Conservation (phyloP, 2,113 vertebrate genomes). For the Salvelinus namaycush region DNA sequence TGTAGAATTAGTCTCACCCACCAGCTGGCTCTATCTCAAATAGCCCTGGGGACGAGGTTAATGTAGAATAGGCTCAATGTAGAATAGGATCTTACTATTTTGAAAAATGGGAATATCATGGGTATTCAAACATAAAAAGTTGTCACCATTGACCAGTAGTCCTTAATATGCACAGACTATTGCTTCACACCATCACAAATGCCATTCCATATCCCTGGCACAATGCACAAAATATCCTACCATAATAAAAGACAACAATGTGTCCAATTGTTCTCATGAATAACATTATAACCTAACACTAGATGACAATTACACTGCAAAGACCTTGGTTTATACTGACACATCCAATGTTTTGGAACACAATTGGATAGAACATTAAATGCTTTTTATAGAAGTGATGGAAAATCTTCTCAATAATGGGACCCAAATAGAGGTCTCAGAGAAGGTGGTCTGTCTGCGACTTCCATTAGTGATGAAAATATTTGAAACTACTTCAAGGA, state of each 20-base stretch:
- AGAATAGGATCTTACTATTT: slow-evolving; percentile 10
- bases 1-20: too few relatives aligned
- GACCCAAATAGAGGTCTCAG: not conserved
- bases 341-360: not conserved
- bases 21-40: not conserved
- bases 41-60: not conserved
- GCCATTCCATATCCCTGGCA: slow-evolving; percentile 49
- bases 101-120: slow-evolving; percentile 16
- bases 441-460: not conserved
- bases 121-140: too few relatives aligned
- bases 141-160: not conserved
- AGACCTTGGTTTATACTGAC: slow-evolving; percentile 34
- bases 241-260: slow-evolving; percentile 47
- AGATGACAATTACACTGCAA: slow-evolving; percentile 28
- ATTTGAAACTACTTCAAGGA: not conserved
- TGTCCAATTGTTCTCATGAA: slow-evolving; percentile 51
- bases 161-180: slow-evolving; percentile 17
- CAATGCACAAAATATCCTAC: slow-evolving; percentile 40
- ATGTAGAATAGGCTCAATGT: not conserved
- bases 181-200: slow-evolving; percentile 25
- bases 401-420: slow-evolving; percentile 3
- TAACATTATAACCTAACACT: slow-evolving; percentile 53
- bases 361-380: too few relatives aligned
- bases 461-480: not conserved
- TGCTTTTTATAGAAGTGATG: too few relatives aligned